A percentile compares a stretch with the other conserved stretches of the same genome.
These are phyloP conservation scores for Taeniopygia guttata DNA, from an alignment of 2,797 vertebrate genomes.

Conservation along the genomic window DNA sequence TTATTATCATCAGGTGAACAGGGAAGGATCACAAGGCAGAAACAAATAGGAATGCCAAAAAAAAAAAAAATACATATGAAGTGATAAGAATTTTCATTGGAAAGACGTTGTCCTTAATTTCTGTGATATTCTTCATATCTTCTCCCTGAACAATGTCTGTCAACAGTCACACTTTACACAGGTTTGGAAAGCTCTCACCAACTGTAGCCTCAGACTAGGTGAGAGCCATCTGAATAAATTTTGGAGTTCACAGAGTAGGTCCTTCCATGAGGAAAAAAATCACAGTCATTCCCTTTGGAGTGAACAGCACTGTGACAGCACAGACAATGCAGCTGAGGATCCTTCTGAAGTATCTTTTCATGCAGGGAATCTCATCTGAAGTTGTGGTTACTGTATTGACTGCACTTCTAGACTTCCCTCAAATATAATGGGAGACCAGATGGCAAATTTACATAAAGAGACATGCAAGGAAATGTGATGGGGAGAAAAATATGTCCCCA, in stretches of 20 bases:
- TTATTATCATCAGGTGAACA: background rate
- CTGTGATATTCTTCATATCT: background rate
- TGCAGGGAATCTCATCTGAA: background rate
- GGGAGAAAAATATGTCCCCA: background rate
- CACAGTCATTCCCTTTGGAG: background rate
- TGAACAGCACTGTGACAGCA: background rate
- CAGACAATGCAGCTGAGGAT: background rate
- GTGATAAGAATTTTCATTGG: background rate
- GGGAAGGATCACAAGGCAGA: background rate
- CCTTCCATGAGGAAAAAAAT: background rate
- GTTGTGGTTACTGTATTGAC: background rate
- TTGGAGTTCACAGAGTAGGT: background rate
- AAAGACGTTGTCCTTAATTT: background rate
- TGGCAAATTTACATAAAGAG: background rate
- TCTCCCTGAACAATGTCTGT: background rate
- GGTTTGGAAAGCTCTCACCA: background rate
- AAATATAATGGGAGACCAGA: background rate
- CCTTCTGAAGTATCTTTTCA: background rate
- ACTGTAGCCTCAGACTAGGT: background rate
- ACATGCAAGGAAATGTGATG: rapidly evolving
- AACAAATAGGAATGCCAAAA: background rate
- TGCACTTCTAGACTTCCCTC: background rate
- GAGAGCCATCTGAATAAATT: background rate
- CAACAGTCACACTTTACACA: background rate
- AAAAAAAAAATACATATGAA: background rate